Conservation (phyloP, 1,140 invertebrate species). For the Lasaia peninsularis region DNA sequence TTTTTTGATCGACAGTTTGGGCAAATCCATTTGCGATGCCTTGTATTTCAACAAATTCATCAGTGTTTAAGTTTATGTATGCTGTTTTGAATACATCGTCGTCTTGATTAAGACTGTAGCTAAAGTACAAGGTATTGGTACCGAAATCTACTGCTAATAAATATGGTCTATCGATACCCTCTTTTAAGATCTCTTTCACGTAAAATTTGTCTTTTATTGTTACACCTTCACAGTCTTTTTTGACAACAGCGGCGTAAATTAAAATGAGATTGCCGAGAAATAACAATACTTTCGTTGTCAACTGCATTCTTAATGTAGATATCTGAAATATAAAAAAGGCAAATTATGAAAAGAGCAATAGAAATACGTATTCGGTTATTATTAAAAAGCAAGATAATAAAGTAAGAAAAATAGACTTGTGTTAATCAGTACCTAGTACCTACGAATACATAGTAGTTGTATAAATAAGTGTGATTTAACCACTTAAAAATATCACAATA, state of each 20-base stretch:
- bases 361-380: too few species aligned
- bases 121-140: slow-evolving; percentile 50
- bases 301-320: not conserved
- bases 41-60: slow-evolving; percentile 41
- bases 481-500: too few species aligned
- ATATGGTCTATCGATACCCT: slow-evolving; percentile 46
- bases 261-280: not conserved
- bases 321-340: too few species aligned
- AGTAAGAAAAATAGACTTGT: too few species aligned
- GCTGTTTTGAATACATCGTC: slow-evolving; percentile 44
- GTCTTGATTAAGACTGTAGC: slow-evolving; percentile 39
- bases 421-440: too few species aligned
- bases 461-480: too few species aligned
- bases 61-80: slow-evolving; percentile 47
- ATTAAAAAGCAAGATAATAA: too few species aligned
- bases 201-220: slow-evolving; percentile 36
- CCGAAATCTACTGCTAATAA: slow-evolving; percentile 43
- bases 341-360: too few species aligned
- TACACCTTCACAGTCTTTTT: slow-evolving; percentile 35
- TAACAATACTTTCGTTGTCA: not conserved
- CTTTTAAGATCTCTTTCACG: slow-evolving; percentile 37
- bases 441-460: too few species aligned
- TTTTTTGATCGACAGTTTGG: slow-evolving; percentile 47
- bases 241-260: not conserved
- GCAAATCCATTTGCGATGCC: slow-evolving; percentile 51